phyloP scores from a whole-genome alignment of 2,888 invertebrate genomes.

The Volucella inanis region DNA sequence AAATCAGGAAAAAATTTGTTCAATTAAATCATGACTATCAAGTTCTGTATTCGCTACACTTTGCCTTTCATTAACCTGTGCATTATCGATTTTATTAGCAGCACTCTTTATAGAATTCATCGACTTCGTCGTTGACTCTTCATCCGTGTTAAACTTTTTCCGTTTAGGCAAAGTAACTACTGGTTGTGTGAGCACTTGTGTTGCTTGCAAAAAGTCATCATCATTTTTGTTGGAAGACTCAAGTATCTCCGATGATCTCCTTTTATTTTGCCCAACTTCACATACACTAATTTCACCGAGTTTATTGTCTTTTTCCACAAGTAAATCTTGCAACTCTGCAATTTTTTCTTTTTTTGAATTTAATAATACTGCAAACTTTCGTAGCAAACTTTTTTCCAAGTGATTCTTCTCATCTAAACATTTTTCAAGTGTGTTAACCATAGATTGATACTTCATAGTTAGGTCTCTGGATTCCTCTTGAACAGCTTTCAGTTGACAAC shows the following conservation, averaged over 20 bases:
- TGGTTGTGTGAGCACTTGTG: conserved; percentile 60
- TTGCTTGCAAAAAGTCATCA: conserved; percentile 56
- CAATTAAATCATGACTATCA: too few species aligned
- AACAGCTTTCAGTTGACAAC: conserved; percentile 20
- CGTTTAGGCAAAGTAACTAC: conserved; percentile 58
- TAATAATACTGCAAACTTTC: conserved; percentile 78
- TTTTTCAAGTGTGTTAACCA: conserved; percentile 75
- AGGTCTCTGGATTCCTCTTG: neutral
- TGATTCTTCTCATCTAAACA: conserved; percentile 76
- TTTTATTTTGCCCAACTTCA: neutral
- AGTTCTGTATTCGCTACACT: too few species aligned
- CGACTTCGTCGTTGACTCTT: neutral
- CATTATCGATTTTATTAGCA: too few species aligned
- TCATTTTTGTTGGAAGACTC: conserved; percentile 1
- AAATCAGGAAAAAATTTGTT: too few species aligned
- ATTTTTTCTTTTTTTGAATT: conserved; percentile 80
- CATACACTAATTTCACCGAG: conserved; percentile 31
- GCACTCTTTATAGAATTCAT: too few species aligned
- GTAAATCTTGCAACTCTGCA: conserved; percentile 76
- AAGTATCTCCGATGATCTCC: conserved; percentile 11
- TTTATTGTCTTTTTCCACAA: conserved; percentile 47
- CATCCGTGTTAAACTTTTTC: conserved; percentile 36
- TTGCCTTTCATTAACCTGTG: too few species aligned
- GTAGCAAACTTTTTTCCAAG: conserved; percentile 76
- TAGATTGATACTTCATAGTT: conserved; percentile 65